Evolutionary conservation across 1,140 invertebrate genomes (phyloP), one percentile per base, ranked within the genome.

Genomic region (Aphelenchoides besseyi): DNA sequence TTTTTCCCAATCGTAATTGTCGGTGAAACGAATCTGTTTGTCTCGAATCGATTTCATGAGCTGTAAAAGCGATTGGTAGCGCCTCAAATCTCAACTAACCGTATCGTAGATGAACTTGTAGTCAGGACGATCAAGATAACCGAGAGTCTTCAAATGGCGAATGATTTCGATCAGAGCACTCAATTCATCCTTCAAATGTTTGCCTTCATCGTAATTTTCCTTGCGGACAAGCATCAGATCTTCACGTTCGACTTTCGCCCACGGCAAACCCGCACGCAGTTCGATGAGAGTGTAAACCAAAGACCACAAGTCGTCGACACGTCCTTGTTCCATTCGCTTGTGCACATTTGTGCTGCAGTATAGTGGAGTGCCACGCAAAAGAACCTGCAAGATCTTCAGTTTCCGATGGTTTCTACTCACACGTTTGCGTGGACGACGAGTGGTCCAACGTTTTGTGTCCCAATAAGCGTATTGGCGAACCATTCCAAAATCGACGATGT

Each of bases 251-350:
- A 72, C 32, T 18, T 66, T 41, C 30, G 69, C 61, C 79, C 79
- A 81, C 28, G 78, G 78, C 12, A 81, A 63, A 2, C 76, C 78
- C n/a, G 72, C 70, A 36, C 72, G 63, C 41, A 82, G 61, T 69
- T 81, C 79, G 41, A 82, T 66, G 26, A 81, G 63, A 72, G 79
- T 75, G 75, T 81, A 82, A n/a, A 81, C 68, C 62, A 81, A 57
- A 0, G 77, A 77, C 76, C 79, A 81, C 0, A 81, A 53, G 54
- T 81, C 79, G 53, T 81, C 79, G 29, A 76, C 70, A 18, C 80
- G 74, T 12, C 80, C 80, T 59, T 81, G 79, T 36, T 81, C 79
- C 18, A 36, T 63, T 1, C 81, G 74, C 41, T 48, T 48, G 41
- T 48, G 79, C 9, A 78, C 79, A 18, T 78, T 73, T 41, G 71